phyloP scores from a whole-genome alignment of 2,797 vertebrate genomes.

The Rousettus madagascariensis region DNA sequence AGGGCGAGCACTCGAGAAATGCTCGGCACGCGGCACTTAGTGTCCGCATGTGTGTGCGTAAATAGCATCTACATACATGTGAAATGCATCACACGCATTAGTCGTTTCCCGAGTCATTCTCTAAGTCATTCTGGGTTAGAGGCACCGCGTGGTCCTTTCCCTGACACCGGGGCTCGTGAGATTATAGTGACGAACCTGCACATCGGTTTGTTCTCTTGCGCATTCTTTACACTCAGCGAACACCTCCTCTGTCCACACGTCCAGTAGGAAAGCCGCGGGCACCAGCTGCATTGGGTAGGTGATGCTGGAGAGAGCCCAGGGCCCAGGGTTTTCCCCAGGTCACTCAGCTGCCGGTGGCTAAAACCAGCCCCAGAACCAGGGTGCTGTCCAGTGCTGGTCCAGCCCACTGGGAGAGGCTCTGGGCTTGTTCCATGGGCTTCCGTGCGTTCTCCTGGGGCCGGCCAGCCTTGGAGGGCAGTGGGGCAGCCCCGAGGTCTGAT shows the following conservation, averaged over 20 bases:
- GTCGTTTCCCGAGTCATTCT: not conserved
- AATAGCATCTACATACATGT: accelerated
- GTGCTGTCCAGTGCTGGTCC: not conserved
- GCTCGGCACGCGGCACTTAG: too few species aligned
- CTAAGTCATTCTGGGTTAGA: not conserved
- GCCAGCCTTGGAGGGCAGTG: not conserved
- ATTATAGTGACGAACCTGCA: not conserved
- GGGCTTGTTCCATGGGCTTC: not conserved
- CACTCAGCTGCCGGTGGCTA: not conserved
- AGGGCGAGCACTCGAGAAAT: not conserved
- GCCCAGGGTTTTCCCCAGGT: not conserved
- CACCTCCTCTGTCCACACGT: not conserved
- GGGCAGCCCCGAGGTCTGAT: not conserved
- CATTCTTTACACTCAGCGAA: not conserved
- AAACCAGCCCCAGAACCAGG: not conserved
- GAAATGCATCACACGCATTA: not conserved
- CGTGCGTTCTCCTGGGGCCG: not conserved
- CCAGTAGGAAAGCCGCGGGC: not conserved
- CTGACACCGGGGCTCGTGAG: not conserved
- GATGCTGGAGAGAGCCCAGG: not conserved
- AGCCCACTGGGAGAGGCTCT: accelerated
- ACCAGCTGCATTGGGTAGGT: not conserved
- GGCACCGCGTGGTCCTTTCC: not conserved
- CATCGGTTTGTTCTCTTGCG: too few species aligned
- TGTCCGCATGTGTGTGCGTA: not conserved